Evolutionary conservation across 2,797 vertebrate genomes (phyloP).

Genomic region (Xiphorhynchus erythropygius): DNA sequence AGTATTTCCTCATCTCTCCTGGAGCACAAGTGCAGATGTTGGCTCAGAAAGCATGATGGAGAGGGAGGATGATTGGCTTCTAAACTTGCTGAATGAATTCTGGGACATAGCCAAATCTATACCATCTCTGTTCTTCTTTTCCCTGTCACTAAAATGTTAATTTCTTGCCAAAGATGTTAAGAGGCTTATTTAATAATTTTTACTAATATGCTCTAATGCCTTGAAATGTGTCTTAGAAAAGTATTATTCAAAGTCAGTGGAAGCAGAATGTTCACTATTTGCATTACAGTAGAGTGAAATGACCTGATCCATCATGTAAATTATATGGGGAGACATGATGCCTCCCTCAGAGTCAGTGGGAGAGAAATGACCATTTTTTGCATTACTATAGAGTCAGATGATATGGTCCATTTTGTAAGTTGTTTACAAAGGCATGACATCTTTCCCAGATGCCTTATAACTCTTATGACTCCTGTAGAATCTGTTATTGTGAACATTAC

Average conservation of each 20-base stretch:
- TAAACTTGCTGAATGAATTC: not conserved
- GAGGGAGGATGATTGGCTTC: not conserved
- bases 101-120: not conserved
- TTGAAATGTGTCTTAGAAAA: not conserved
- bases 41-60: not conserved
- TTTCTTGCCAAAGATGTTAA: not conserved
- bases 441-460: not conserved
- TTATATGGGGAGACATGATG: not conserved
- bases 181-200: not conserved
- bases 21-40: not conserved
- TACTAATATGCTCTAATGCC: not conserved
- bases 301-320: not conserved
- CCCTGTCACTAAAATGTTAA: not conserved
- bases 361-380: not conserved
- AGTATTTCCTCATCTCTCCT: not conserved
- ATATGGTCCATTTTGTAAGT: not conserved
- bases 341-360: not conserved
- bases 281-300: not conserved
- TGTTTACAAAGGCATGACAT: not conserved
- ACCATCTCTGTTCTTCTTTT: not conserved
- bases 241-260: not conserved
- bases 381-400: not conserved
- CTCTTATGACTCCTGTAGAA: not conserved
- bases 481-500: not conserved
- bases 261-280: not conserved